Percentiles rank a stretch among this genome's conserved stretches.
Evolutionary conservation across 2,113 vertebrate genomes (phyloP).

Genomic region (Etheostoma spectabile): DNA sequence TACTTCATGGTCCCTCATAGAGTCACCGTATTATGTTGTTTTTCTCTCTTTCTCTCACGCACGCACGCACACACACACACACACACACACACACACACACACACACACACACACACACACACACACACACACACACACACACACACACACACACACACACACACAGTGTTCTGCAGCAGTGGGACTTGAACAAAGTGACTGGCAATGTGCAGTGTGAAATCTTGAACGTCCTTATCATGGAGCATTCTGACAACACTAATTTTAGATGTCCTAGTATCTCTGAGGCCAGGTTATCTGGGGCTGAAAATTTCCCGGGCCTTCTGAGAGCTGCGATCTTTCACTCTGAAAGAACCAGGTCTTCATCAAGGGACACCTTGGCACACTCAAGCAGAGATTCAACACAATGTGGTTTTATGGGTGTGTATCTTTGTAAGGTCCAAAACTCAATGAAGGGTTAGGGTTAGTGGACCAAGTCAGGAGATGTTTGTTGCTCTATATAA

Average conservation of each 20-base stretch:
- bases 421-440: conserved; percentile 1
- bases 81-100: too few relatives aligned
- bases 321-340: conserved; percentile 52
- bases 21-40: neutral
- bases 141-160: too few relatives aligned
- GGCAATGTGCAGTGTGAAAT: conserved; percentile 62
- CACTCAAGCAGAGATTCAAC: conserved; percentile 23
- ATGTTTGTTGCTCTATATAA: neutral
- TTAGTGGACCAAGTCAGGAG: neutral
- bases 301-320: conserved; percentile 21
- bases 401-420: conserved; percentile 16
- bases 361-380: conserved; percentile 72
- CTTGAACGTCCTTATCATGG: conserved; percentile 61
- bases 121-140: too few relatives aligned
- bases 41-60: neutral
- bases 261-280: conserved; percentile 75
- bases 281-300: conserved; percentile 64
- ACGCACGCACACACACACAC: neutral
- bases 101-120: neutral
- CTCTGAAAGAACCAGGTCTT: conserved; percentile 57
- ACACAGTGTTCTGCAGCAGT: neutral
- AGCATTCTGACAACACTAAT: conserved; percentile 72
- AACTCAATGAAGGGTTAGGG: too few relatives aligned
- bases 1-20: neutral
- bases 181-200: conserved; percentile 58